Conservation (phyloP, 2,888 invertebrate species). For the Ceratothoa steindachneri region DNA sequence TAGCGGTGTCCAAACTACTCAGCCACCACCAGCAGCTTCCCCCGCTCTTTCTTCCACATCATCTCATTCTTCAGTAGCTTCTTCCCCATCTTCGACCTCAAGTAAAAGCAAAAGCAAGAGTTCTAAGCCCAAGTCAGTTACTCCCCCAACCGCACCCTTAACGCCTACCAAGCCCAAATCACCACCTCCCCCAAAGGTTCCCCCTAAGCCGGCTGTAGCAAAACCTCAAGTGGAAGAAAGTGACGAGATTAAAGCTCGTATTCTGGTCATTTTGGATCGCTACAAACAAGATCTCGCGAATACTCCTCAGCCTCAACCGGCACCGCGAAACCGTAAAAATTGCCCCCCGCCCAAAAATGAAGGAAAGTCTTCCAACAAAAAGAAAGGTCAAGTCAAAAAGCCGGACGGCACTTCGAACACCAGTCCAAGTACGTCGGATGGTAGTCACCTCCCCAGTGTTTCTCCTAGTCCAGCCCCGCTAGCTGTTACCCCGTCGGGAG, state of each 20-base stretch:
- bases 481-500: constrained; percentile 29
- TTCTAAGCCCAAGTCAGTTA: constrained; percentile 34
- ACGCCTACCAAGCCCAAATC: constrained; percentile 24
- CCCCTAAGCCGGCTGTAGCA: constrained; percentile 45
- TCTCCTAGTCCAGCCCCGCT: constrained; percentile 36
- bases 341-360: constrained; percentile 46
- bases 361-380: constrained; percentile 43
- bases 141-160: constrained; percentile 27
- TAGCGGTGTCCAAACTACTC: constrained; percentile 33
- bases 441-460: constrained; percentile 21
- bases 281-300: constrained; percentile 46
- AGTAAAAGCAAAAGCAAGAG: constrained; percentile 43
- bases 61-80: constrained; percentile 45
- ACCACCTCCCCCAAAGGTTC: constrained; percentile 42
- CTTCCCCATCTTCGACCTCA: constrained; percentile 46
- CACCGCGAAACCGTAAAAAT: constrained; percentile 48
- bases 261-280: constrained; percentile 45
- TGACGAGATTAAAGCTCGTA: constrained; percentile 45
- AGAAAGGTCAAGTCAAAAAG: constrained; percentile 45
- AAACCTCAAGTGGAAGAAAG: constrained; percentile 48
- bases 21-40: constrained; percentile 43
- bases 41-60: constrained; percentile 46
- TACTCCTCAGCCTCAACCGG: constrained; percentile 47
- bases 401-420: constrained; percentile 40
- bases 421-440: constrained; percentile 40